Percentiles rank a stretch among this genome's conserved stretches.
phyloP scores from a whole-genome alignment of 23 tunicate species.

The Oikopleura vanhoeffeni region DNA sequence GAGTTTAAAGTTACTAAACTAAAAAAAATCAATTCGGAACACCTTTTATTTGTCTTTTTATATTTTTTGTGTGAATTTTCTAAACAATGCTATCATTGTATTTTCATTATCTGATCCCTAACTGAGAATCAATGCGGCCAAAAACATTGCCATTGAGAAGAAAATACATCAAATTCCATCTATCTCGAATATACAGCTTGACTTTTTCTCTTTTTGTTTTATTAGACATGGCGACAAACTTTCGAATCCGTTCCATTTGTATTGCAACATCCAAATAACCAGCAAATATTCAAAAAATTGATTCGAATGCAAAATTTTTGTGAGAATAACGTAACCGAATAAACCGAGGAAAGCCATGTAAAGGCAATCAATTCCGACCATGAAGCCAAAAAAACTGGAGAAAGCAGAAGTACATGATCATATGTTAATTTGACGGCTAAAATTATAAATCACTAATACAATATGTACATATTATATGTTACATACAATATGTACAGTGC shows the following conservation, averaged over 20 bases:
- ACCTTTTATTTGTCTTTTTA: no score
- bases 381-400: not conserved
- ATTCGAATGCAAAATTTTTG: slow-evolving; percentile 13
- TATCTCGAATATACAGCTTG: not conserved
- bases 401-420: not conserved
- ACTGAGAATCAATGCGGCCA: not conserved
- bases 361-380: not conserved
- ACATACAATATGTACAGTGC: no score
- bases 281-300: not conserved
- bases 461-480: no score
- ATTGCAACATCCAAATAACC: not conserved
- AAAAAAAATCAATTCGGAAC: no score
- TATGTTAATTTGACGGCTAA: not conserved
- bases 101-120: no score
- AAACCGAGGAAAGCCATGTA: slow-evolving; percentile 7
- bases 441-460: no score
- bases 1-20: no score
- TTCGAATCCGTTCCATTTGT: not conserved
- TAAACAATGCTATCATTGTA: no score
- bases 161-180: not conserved
- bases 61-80: no score
- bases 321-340: not conserved
- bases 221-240: not conserved
- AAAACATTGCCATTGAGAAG: not conserved
- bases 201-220: not conserved